These are phyloP conservation scores for Opisthograptis luteolata DNA, from an alignment of 2,888 invertebrate species.

Conservation along the genomic window DNA sequence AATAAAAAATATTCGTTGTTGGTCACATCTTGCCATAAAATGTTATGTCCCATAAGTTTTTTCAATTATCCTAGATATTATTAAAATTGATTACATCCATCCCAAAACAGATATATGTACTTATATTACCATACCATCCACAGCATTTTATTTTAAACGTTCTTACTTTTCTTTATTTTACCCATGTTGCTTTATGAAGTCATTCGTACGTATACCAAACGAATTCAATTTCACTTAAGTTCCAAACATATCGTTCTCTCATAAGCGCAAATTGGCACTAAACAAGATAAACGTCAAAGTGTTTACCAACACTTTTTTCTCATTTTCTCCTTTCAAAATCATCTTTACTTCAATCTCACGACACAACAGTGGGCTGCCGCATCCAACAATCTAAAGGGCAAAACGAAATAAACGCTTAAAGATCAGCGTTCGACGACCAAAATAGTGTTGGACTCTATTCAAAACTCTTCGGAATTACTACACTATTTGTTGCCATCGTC, in stretches of 20 bases:
- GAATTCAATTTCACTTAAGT: conserved; percentile 26
- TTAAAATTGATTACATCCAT: conserved; percentile 21
- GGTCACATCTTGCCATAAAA: conserved; percentile 16
- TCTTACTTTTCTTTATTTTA: conserved; percentile 14
- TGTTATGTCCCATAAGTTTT: conserved; percentile 13
- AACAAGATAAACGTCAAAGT: conserved; percentile 35
- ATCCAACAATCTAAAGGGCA: conserved; percentile 60
- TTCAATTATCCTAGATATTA: conserved; percentile 10
- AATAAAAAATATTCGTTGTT: conserved; percentile 17
- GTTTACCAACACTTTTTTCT: conserved; percentile 27
- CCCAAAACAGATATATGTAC: not conserved
- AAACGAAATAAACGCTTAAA: conserved; percentile 71
- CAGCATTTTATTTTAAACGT: not conserved
- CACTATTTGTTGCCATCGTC: conserved; percentile 75
- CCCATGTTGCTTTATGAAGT: conserved; percentile 17
- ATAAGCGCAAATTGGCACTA: conserved; percentile 27
- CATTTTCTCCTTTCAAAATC: conserved; percentile 21
- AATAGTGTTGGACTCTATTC: conserved; percentile 83
- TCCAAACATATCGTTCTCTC: conserved; percentile 19
- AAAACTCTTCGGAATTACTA: conserved; percentile 82
- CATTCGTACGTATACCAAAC: conserved; percentile 18
- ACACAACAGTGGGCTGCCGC: conserved; percentile 50
- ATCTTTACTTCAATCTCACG: conserved; percentile 25
- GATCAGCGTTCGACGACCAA: conserved; percentile 75
- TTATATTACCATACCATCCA: conserved; percentile 1